Conservation (phyloP, 2,113 vertebrate species). For the Abramis brama region DNA sequence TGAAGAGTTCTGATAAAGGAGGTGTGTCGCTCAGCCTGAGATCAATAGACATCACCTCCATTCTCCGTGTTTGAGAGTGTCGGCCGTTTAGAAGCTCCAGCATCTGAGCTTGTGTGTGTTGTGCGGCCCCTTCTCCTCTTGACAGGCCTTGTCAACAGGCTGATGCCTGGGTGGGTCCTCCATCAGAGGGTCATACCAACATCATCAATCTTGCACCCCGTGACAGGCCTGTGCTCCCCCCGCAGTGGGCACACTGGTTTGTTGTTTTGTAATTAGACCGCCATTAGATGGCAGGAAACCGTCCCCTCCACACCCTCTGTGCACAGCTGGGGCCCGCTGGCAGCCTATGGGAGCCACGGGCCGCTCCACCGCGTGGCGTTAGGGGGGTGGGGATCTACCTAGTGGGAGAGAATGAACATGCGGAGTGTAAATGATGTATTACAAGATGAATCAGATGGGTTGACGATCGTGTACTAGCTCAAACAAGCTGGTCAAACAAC, state of each 20-base stretch:
- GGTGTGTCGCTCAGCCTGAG: neutral
- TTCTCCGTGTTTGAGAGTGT: neutral
- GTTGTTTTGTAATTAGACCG: conserved; percentile 86
- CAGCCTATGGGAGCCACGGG: conserved; percentile 57
- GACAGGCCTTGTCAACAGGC: conserved; percentile 71
- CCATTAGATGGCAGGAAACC: conserved; percentile 82
- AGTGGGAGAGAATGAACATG: conserved; percentile 38
- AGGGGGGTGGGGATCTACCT: conserved; percentile 3
- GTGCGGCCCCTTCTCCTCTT: conserved; percentile 55
- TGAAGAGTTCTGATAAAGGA: neutral
- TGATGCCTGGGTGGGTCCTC: conserved; percentile 76
- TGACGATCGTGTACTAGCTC: conserved; percentile 16
- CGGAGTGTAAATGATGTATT: conserved; percentile 33
- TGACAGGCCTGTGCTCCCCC: conserved; percentile 74
- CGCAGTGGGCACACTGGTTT: conserved; percentile 77
- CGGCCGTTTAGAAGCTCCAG: conserved; percentile 32
- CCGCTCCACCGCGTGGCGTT: conserved; percentile 29
- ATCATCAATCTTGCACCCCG: conserved; percentile 81
- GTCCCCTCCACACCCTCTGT: conserved; percentile 66
- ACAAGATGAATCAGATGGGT: conserved; percentile 46
- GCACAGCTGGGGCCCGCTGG: conserved; percentile 68
- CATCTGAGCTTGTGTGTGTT: conserved; percentile 33
- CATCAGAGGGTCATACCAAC: conserved; percentile 81
- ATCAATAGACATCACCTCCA: neutral
- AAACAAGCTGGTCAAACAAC: conserved; percentile 32